A percentile compares a stretch with the other conserved stretches of the same genome.
Evolutionary conservation across 2,797 vertebrate genomes (phyloP).

Genomic region (Loriculus beryllinus): DNA sequence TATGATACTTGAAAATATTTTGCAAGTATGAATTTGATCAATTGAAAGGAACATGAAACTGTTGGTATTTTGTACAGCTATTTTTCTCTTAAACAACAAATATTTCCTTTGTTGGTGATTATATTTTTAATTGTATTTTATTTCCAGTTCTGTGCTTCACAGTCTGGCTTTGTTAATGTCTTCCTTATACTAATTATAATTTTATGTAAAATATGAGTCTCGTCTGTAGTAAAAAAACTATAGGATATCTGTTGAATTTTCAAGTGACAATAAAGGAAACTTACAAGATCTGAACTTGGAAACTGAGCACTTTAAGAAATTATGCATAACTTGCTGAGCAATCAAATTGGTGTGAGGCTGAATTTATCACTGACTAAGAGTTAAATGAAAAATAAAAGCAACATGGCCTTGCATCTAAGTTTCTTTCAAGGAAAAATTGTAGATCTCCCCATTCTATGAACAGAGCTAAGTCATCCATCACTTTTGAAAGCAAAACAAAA

Average conservation of each 20-base stretch:
- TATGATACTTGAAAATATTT: background rate
- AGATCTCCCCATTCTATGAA: background rate
- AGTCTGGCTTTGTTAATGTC: background rate
- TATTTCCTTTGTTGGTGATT: background rate
- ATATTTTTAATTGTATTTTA: background rate
- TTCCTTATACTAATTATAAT: background rate
- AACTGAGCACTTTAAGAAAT: background rate
- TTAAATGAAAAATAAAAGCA: background rate
- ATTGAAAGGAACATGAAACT: background rate
- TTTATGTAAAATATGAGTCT: background rate
- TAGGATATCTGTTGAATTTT: background rate
- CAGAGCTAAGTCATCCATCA: background rate
- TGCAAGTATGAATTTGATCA: background rate
- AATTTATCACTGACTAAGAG: background rate
- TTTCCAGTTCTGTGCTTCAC: background rate
- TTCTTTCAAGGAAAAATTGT: background rate
- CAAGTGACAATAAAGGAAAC: background rate
- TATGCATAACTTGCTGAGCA: background rate
- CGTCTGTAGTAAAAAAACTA: background rate
- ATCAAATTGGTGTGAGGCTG: background rate
- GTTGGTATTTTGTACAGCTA: background rate
- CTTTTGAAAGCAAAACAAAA: conserved; percentile 20
- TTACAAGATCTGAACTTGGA: background rate
- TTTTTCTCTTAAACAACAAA: background rate
- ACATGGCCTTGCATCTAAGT: background rate